Percentiles rank a stretch among this genome's conserved stretches.
These are phyloP conservation scores for Hydrotaea cyrtoneurina DNA, from an alignment of 2,888 invertebrate genomes.

Conservation along the genomic window DNA sequence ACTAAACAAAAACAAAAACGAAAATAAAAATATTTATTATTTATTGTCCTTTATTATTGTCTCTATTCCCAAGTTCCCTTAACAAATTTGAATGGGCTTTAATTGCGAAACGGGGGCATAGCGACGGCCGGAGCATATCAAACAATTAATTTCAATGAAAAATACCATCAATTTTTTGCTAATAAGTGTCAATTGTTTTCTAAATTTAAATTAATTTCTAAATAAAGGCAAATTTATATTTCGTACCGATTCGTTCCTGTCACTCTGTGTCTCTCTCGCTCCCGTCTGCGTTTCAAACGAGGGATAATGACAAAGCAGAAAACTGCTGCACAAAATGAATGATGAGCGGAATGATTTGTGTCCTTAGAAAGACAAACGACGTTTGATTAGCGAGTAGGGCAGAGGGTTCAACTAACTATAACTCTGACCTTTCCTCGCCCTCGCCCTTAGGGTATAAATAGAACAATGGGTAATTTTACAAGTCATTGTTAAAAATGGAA, in stretches of 20 bases:
- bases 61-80: neutral
- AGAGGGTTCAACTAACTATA: slow-evolving; percentile 23
- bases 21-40: neutral
- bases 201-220: slow-evolving; percentile 51
- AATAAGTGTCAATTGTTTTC: slow-evolving; percentile 51
- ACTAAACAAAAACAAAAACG: neutral
- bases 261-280: neutral
- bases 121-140: neutral
- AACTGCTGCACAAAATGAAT: neutral
- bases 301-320: slow-evolving; percentile 22
- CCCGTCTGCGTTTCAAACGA: neutral
- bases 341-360: neutral
- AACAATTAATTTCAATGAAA: slow-evolving; percentile 52
- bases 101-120: neutral
- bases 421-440: neutral
- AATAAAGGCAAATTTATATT: neutral
- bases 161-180: slow-evolving; percentile 34
- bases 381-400: neutral
- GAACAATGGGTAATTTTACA: slow-evolving; percentile 1
- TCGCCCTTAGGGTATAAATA: neutral
- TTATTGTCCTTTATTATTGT: neutral
- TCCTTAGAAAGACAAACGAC: neutral
- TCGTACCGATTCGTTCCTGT: neutral
- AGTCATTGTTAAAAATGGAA: slow-evolving; percentile 43
- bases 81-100: neutral